These are phyloP conservation scores for Drosophila ambigua DNA, from an alignment of 1,140 invertebrate genomes.

Conservation along the genomic window DNA sequence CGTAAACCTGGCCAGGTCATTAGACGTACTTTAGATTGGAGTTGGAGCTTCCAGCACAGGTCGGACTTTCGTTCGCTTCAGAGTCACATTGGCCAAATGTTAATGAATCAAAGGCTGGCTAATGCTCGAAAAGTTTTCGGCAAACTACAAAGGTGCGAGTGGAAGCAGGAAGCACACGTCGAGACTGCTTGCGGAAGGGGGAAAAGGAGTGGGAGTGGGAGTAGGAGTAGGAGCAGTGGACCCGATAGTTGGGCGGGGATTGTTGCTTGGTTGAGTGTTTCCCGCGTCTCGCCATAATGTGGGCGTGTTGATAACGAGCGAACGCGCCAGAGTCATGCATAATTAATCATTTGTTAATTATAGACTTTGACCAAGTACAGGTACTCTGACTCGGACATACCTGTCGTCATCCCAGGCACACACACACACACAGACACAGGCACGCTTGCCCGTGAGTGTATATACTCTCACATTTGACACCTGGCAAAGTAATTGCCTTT, in stretches of 20 bases:
- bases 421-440: constrained; percentile 17
- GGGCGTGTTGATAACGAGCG: constrained; percentile 72
- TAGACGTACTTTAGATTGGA: constrained; percentile 28
- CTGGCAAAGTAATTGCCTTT: constrained; percentile 79
- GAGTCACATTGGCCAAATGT: constrained; percentile 62
- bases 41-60: constrained; percentile 18
- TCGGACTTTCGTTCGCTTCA: not conserved
- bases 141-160: constrained; percentile 54
- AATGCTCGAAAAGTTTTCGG: constrained; percentile 56
- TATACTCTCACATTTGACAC: constrained; percentile 69
- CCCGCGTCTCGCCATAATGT: constrained; percentile 33
- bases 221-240: not conserved
- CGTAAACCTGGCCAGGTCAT: constrained; percentile 40
- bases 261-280: not conserved
- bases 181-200: not conserved
- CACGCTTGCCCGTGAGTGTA: constrained; percentile 17
- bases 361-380: constrained; percentile 61
- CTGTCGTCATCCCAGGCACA: constrained; percentile 39
- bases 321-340: constrained; percentile 74
- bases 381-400: constrained; percentile 43
- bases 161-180: constrained; percentile 38
- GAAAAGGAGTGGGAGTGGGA: not conserved
- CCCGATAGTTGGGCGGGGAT: too few species aligned
- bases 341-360: constrained; percentile 83
- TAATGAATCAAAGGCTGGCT: constrained; percentile 76